Base-by-base conservation (phyloP, 2,797 vertebrate genomes). In the Tiaroga cobitis region DNA sequence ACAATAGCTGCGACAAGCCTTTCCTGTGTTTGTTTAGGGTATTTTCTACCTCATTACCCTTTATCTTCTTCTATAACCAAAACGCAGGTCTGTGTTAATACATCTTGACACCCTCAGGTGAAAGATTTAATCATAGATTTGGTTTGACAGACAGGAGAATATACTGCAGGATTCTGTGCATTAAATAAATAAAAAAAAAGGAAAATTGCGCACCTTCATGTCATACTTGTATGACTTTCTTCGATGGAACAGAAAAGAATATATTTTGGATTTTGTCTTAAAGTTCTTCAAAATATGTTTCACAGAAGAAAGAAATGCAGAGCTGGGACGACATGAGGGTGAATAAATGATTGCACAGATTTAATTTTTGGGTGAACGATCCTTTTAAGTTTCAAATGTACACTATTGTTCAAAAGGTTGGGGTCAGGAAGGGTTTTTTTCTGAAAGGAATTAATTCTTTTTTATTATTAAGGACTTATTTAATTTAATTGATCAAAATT, bases 11-110 rank as follows among this genome's bases (percentile, higher is more conserved):
- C 54, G 65, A 69, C 43, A 69, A 54, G 29, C 13, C 32, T 83
- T 74, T 18, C 16, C 56, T 81, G 37, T 82, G 65, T 85, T 85
- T 85, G 72, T 77, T 78, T 54, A 51, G 67, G 43, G 68, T 63
- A 87, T 84, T 87, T 75, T 80, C 46, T 72, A 67, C 81, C 46
- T 83, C 54, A 74, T 83, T 75, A 83, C 59, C 63, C 46, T 34
- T 86, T 70, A 78, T 82, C 70, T 70, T 77, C 10, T 81, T 81
- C 69, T 74, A 32, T 39, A 65, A 49, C 63, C 54, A 61, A 26
- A 69, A 78, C 26, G 15, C 24, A 61, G 32, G n/a, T 59, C 54
- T 26, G 8, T 78, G 75, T 63, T 65, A 29, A 43, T 43, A 32
- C 41, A 21, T 32, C 32, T 49, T 69, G 32, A 39, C 65, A 39